Evolutionary conservation across 2,888 invertebrate species (phyloP).

Genomic region (Peribatodes rhomboidaria): DNA sequence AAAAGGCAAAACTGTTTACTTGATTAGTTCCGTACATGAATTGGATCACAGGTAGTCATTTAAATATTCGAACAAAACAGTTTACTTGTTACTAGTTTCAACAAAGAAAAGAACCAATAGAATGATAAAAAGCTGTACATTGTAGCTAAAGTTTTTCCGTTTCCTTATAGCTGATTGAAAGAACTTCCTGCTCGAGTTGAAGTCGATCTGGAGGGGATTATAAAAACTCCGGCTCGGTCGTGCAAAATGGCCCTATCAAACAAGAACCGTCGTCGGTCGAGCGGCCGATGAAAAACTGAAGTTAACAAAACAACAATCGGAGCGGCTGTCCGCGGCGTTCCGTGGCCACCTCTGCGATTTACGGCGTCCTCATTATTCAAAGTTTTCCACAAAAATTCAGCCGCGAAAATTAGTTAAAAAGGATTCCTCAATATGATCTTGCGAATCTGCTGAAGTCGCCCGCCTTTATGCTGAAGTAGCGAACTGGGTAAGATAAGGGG

Average conservation of each 20-base stretch:
- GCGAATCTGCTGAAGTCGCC: slow-evolving; percentile 81
- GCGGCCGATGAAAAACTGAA: slow-evolving; percentile 73
- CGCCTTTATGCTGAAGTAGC: slow-evolving; percentile 83
- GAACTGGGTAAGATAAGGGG: slow-evolving; percentile 83
- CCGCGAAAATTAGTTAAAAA: slow-evolving; percentile 73
- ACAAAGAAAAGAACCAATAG: slow-evolving; percentile 40
- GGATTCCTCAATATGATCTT: slow-evolving; percentile 78
- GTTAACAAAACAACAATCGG: slow-evolving; percentile 75
- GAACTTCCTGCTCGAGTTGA: slow-evolving; percentile 50
- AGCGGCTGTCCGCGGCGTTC: slow-evolving; percentile 69
- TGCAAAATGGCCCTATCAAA: slow-evolving; percentile 69
- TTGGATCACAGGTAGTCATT: neutral
- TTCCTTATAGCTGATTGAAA: slow-evolving; percentile 54
- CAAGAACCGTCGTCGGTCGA: slow-evolving; percentile 64
- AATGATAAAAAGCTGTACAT: slow-evolving; percentile 41
- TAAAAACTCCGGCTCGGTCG: slow-evolving; percentile 46
- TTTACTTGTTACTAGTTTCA: slow-evolving; percentile 31
- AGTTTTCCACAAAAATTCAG: slow-evolving; percentile 72
- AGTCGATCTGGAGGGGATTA: slow-evolving; percentile 48
- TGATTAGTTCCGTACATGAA: neutral
- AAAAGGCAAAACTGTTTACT: neutral
- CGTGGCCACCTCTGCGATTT: slow-evolving; percentile 77
- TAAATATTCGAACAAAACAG: neutral
- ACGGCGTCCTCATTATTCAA: slow-evolving; percentile 79
- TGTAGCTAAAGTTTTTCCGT: slow-evolving; percentile 44